A percentile compares a stretch with the other conserved stretches of the same genome.
These are phyloP conservation scores for Mellilla xanthometata DNA, from an alignment of 2,888 invertebrate species.

Conservation along the genomic window DNA sequence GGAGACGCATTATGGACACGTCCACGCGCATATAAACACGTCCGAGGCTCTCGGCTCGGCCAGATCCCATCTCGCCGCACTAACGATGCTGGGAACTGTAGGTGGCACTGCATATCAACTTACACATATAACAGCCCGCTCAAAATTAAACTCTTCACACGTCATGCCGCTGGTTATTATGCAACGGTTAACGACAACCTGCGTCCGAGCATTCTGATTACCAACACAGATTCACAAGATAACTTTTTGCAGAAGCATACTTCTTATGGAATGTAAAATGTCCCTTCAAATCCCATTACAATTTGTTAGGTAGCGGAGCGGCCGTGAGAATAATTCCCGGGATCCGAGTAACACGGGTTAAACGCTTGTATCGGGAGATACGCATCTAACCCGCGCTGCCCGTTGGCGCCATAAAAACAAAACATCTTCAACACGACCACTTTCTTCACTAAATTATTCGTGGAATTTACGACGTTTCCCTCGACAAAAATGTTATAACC, in stretches of 20 bases:
- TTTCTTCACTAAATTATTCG: constrained; percentile 81
- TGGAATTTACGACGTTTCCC: constrained; percentile 79
- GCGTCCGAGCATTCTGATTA: constrained; percentile 1
- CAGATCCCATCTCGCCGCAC: constrained; percentile 45
- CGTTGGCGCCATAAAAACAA: constrained; percentile 83
- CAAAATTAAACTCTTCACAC: constrained; percentile 18
- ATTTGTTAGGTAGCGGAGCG: constrained; percentile 65
- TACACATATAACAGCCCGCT: constrained; percentile 23
- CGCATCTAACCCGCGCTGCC: constrained; percentile 77
- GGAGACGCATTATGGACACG: constrained; percentile 57
- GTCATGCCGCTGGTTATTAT: constrained; percentile 17
- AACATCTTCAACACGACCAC: constrained; percentile 76
- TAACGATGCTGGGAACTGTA: constrained; percentile 35
- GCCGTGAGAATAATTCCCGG: constrained; percentile 73
- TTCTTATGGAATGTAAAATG: constrained; percentile 42
- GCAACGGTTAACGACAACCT: constrained; percentile 5
- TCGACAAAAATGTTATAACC: constrained; percentile 79
- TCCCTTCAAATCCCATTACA: constrained; percentile 62
- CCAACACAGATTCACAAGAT: constrained; percentile 11
- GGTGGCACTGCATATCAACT: constrained; percentile 37
- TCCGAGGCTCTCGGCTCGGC: too few relatives aligned
- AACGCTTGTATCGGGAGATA: constrained; percentile 79
- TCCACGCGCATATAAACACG: constrained; percentile 44
- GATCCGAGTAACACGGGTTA: constrained; percentile 80
- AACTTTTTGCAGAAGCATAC: constrained; percentile 27